Percentiles rank a stretch among this genome's conserved stretches.
Evolutionary conservation across 2,113 vertebrate species (phyloP).

Genomic region (Stercorarius parasiticus): DNA sequence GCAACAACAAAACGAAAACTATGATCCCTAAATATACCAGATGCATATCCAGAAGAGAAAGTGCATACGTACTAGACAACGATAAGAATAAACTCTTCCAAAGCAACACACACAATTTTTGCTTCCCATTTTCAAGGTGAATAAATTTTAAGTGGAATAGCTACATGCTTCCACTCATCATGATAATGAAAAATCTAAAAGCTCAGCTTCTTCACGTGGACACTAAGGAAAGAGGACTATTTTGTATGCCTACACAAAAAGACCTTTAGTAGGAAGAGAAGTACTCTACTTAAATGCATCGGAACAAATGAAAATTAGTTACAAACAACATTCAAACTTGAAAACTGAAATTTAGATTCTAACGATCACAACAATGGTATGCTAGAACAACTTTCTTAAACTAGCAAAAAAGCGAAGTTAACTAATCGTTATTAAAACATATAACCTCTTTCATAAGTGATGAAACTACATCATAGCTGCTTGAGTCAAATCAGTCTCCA

Average conservation of each 20-base stretch:
- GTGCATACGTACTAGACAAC: fast-evolving
- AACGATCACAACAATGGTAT: background rate
- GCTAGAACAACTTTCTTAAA: background rate
- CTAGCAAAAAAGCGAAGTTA: background rate
- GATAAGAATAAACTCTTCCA: background rate
- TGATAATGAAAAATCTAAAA: background rate
- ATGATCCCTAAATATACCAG: background rate
- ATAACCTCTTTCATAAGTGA: background rate
- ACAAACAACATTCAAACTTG: background rate
- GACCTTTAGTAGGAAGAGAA: background rate
- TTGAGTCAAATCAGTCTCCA: background rate
- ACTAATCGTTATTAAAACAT: background rate
- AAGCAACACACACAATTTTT: background rate
- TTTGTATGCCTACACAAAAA: background rate
- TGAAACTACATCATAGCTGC: background rate
- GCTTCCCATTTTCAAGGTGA: background rate
- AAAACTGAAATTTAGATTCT: background rate
- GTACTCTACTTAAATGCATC: background rate
- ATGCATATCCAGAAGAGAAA: background rate
- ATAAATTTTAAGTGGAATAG: background rate
- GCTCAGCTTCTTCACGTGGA: background rate
- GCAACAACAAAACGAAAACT: background rate
- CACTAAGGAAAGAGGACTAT: background rate
- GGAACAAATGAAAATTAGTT: background rate
- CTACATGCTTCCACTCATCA: background rate